A percentile compares a stretch with the other conserved stretches of the same genome.
phyloP scores from a whole-genome alignment of 2,888 invertebrate species.

The Parochlus steinenii region DNA sequence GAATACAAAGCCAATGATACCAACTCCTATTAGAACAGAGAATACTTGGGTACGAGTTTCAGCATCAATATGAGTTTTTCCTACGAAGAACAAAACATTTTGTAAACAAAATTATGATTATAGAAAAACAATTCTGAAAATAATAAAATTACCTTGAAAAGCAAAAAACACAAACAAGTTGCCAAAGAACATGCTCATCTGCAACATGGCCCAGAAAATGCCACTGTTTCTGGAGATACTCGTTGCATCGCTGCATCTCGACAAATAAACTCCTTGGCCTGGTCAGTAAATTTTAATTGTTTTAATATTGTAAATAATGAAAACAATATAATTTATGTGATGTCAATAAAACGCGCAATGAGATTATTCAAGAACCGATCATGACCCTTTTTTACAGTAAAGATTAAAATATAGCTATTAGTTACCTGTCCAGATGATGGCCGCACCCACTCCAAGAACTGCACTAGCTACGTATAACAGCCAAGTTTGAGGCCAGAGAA shows the following conservation, averaged over 20 bases:
- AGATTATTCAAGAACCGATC: neutral
- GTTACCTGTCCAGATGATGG: slow-evolving; percentile 92
- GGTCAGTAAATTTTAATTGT: too few species aligned
- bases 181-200: slow-evolving; percentile 85
- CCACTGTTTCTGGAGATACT: slow-evolving; percentile 91
- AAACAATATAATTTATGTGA: neutral
- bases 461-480: slow-evolving; percentile 73
- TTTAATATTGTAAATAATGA: neutral
- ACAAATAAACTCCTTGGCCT: slow-evolving; percentile 85
- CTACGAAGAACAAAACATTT: too few species aligned
- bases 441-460: slow-evolving; percentile 79
- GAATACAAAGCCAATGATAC: slow-evolving; percentile 52
- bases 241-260: slow-evolving; percentile 70
- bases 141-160: too few species aligned
- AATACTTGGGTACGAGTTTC: slow-evolving; percentile 63
- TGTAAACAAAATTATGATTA: too few species aligned
- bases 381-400: neutral
- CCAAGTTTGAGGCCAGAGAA: slow-evolving; percentile 69
- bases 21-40: slow-evolving; percentile 56
- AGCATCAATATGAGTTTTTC: slow-evolving; percentile 51
- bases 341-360: neutral
- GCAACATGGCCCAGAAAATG: slow-evolving; percentile 92
- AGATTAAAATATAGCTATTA: neutral
- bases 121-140: too few species aligned
- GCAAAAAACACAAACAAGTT: slow-evolving; percentile 88